Conservation (phyloP, 2,113 vertebrate species). For the Pachypanchax playfairii region DNA sequence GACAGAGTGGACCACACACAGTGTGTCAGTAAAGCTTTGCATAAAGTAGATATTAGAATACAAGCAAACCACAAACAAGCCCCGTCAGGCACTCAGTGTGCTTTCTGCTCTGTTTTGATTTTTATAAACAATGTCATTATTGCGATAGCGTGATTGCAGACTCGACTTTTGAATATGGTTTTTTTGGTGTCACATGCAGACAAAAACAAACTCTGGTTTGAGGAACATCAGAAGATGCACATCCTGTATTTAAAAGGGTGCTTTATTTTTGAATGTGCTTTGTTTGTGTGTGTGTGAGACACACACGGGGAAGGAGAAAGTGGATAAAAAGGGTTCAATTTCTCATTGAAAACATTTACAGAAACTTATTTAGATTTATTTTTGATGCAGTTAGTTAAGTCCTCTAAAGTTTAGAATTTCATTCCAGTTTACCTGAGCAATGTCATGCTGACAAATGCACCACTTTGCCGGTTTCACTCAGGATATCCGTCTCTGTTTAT, state of each 20-base stretch:
- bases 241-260: slow-evolving; percentile 65
- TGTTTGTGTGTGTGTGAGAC: slow-evolving; percentile 53
- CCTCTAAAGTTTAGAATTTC: not conserved
- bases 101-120: slow-evolving; percentile 53
- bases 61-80: slow-evolving; percentile 69
- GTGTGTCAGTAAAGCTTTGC: slow-evolving; percentile 54
- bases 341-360: slow-evolving; percentile 52
- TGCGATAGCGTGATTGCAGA: slow-evolving; percentile 56
- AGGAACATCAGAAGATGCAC: slow-evolving; percentile 35
- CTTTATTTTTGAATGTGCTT: slow-evolving; percentile 42
- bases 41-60: slow-evolving; percentile 76
- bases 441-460: slow-evolving; percentile 14
- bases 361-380: slow-evolving; percentile 26
- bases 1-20: slow-evolving; percentile 78
- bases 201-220: slow-evolving; percentile 50
- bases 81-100: slow-evolving; percentile 34
- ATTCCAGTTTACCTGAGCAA: slow-evolving; percentile 3
- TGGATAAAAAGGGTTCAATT: slow-evolving; percentile 35
- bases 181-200: slow-evolving; percentile 44
- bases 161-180: slow-evolving; percentile 37
- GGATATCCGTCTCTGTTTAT: slow-evolving; percentile 46
- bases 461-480: slow-evolving; percentile 38
- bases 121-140: slow-evolving; percentile 67
- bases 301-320: slow-evolving; percentile 18
- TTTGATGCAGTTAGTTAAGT: slow-evolving; percentile 4